Evolutionary conservation across 2,797 vertebrate genomes (phyloP), one percentile per base, ranked within the genome.

Genomic region (Decapterus maruadsi): DNA sequence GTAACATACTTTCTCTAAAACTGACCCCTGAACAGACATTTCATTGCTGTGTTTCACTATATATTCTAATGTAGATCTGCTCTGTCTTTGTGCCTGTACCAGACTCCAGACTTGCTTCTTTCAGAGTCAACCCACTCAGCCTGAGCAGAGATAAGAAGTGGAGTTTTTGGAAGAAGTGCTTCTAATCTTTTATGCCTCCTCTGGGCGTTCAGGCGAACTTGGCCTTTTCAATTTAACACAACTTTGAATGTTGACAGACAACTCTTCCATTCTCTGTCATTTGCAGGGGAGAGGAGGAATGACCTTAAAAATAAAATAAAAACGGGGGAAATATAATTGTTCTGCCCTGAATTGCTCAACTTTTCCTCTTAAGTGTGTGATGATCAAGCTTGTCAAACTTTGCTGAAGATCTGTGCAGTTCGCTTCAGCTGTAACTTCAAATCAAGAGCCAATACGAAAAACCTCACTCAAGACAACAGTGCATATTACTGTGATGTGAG

Each of bases 161-260:
- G 38, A 19, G 8, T 43, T 76, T 75, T 22, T 43, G 46, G 36
- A 73, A 45, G 45, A 58, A 62, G 64, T 17, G 55, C 22, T 58
- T 66, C 38, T 70, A 53, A 73, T 76, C 31, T 70, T 67, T 75
- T 60, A 83, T 63, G 67, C 61, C 6, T 79, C 45, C 16, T 16
- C 53, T 75, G 79, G 63, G 63, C 72, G 12, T 82, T 50, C 56
- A 68, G 38, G 22, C 72, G 74, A 64, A 78, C 48, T 36, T 57
- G 50, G 72, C 72, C 38, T 46, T 56, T 72, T 80, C 55, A 54
- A 71, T 80, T 78, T 70, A 75, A 78, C 58, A 71, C 38, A 75
- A 36, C 29, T 73, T 42, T 68, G 4, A 76, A 29, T 58, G 62
- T 56, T 80, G 66, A 70, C 53, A 54, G 65, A 77, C 19, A 55